phyloP scores from a whole-genome alignment of 2,888 invertebrate genomes.

The Pristionchus entomophagus region DNA sequence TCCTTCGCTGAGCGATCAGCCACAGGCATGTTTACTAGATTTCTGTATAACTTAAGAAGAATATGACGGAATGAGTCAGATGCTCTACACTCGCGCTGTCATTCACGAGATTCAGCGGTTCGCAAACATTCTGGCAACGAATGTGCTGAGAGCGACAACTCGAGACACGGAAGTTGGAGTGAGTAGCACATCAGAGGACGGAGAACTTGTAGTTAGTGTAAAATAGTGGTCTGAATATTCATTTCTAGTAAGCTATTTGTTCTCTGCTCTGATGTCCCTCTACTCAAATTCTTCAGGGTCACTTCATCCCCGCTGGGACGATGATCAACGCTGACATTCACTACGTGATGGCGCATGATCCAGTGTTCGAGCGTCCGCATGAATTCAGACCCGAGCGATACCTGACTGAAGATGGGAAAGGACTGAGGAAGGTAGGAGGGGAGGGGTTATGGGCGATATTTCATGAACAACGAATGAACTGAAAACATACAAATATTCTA shows the following conservation, averaged over 20 bases:
- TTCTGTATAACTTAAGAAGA: no score
- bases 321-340: neutral
- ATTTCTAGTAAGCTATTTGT: neutral
- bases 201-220: no score
- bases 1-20: neutral
- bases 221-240: no score
- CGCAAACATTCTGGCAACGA: slow-evolving; percentile 29
- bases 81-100: slow-evolving; percentile 27
- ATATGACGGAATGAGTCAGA: no score
- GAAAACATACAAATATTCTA: no score
- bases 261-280: neutral
- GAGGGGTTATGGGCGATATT: no score
- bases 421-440: neutral
- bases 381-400: neutral
- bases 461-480: no score
- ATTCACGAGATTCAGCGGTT: slow-evolving; percentile 19
- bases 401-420: no score
- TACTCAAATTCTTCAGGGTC: neutral
- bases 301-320: neutral
- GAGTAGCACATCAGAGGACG: neutral
- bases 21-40: neutral
- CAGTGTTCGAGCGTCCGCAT: neutral
- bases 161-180: neutral
- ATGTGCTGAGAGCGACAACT: neutral
- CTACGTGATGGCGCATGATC: neutral